Base-by-base conservation (phyloP, 2,888 invertebrate genomes). In the Troglohyphantes excavatus region DNA sequence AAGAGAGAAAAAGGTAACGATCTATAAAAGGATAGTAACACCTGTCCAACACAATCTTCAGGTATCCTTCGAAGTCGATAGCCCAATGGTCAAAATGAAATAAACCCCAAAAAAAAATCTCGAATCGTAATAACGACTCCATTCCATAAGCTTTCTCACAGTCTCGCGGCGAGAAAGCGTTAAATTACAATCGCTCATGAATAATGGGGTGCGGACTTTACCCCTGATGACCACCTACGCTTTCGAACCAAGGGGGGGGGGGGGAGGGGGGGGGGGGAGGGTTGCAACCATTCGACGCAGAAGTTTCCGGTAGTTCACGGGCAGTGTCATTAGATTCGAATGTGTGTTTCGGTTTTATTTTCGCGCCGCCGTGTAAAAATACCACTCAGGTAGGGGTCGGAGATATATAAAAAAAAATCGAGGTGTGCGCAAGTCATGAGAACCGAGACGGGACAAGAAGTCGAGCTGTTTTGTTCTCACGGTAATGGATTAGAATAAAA, bases 221-320 rank as follows among this genome's bases (percentile, higher is more conserved):
- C 13, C 76, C 17, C 5, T 85, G 85, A 85, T 85, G 85, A 85
- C 85, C 85, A 85, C 85, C 85, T 85, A 85, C 84, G 46, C 83
- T 84, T 81, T 65, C 17, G n/a, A 53, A 61, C 23, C 13, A 6
- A 3, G 17, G 59, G 27, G 27, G 59, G 43, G 46, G 21, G 29
- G 29, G 21, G 59, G 2, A 11, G 23, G n/a, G 29, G 17, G n/a
- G 72, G 72, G 27, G 33, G 75, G 75, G 61, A 33, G 39, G 23
- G 26, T 29, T 43, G 27, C 46, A 27, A 21, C 53, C 19, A 53
- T 5, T 5, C 5, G 5, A 53, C n/a, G 17, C n/a, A 2, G 17
- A 59, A 73, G 73, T 83, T 83, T 83, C 83, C 83, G 83, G 83
- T 63, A 79, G 67, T 83, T 70, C 81, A 83, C 72, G 70, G 65